These are phyloP conservation scores for Garra rufa DNA, from an alignment of 2,113 vertebrate genomes.

Conservation along the genomic window DNA sequence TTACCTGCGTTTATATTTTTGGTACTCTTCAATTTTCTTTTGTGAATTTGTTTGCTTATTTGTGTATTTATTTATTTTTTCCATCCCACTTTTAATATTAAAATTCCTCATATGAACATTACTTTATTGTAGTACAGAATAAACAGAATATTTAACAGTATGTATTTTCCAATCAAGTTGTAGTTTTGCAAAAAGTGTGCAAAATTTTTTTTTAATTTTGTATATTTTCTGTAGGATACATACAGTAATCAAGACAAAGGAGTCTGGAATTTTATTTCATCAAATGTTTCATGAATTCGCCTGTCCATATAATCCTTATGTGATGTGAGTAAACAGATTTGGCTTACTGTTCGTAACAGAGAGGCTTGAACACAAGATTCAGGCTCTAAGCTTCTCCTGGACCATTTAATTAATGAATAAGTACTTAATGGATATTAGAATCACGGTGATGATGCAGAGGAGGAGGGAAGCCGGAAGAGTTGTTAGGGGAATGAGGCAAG, in stretches of 20 bases:
- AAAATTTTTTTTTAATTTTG: neutral
- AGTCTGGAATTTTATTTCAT: conserved; percentile 18
- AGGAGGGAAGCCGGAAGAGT: conserved; percentile 18
- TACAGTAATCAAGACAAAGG: conserved; percentile 24
- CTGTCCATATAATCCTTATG: conserved; percentile 33
- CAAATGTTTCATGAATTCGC: neutral
- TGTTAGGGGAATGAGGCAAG: conserved; percentile 1
- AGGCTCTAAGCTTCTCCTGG: conserved; percentile 34
- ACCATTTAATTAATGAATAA: conserved; percentile 40
- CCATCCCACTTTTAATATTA: no score
- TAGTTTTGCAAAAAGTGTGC: neutral
- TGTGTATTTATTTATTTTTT: no score
- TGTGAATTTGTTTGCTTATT: no score
- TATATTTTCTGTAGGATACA: neutral
- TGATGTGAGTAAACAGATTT: conserved; percentile 38
- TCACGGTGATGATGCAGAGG: conserved; percentile 1
- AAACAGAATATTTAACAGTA: neutral
- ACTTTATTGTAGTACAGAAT: neutral
- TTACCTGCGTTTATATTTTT: no score
- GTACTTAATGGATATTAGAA: conserved; percentile 44
- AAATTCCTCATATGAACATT: neutral
- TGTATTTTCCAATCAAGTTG: neutral
- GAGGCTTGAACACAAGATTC: conserved; percentile 29
- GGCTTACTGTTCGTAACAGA: conserved; percentile 21
- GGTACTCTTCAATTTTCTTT: no score